These are phyloP conservation scores for Corythoichthys haematopterus DNA, from an alignment of 2,113 vertebrate genomes.

Conservation along the genomic window DNA sequence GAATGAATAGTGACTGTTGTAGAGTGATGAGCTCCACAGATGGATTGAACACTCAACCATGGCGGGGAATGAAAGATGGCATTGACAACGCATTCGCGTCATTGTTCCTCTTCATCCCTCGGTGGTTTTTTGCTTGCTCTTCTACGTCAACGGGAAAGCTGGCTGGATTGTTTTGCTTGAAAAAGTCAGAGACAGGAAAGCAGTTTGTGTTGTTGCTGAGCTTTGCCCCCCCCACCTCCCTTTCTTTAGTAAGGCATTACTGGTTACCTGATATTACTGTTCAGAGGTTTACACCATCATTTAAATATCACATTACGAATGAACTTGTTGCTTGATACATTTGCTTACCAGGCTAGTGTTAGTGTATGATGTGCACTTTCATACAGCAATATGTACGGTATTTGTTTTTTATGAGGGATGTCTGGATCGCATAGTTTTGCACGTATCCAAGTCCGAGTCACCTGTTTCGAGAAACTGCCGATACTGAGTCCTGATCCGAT, in stretches of 20 bases:
- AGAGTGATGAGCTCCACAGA: not conserved
- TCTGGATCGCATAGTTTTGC: no score
- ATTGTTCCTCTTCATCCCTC: conserved; percentile 6
- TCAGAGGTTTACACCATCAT: not conserved
- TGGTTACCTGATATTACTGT: not conserved
- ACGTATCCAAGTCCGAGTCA: no score
- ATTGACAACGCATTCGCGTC: not conserved
- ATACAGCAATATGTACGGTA: no score
- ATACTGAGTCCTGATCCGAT: no score
- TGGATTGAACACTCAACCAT: not conserved
- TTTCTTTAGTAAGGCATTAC: not conserved
- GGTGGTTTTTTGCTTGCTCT: conserved; percentile 10
- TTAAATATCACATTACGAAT: not conserved
- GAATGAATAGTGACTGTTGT: not conserved
- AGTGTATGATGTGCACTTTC: no score
- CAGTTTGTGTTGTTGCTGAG: conserved; percentile 5
- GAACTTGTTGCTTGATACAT: not conserved
- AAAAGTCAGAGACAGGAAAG: conserved; percentile 8
- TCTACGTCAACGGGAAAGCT: conserved; percentile 41
- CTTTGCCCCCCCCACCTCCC: not conserved
- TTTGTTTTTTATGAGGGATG: no score
- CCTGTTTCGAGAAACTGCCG: no score
- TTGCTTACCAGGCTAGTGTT: no score
- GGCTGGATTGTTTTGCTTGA: conserved; percentile 7
- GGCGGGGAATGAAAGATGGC: not conserved